Percentiles rank a stretch among this genome's conserved stretches.
Evolutionary conservation across 2,888 invertebrate genomes (phyloP).

Genomic region (Philereme transversata): DNA sequence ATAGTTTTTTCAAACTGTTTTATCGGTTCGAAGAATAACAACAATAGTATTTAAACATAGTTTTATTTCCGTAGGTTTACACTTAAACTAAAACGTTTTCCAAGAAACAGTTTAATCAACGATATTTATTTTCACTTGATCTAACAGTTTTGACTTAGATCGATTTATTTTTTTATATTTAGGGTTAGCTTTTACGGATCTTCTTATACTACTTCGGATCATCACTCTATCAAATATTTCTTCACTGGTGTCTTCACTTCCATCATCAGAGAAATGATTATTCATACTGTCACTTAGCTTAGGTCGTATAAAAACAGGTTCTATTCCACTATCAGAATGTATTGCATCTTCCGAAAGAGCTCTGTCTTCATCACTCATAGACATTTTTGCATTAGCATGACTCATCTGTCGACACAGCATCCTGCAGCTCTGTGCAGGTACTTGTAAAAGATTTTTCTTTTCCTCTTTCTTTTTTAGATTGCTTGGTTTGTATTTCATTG

Average conservation of each 20-base stretch:
- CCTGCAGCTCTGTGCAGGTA: conserved; percentile 57
- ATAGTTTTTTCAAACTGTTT: background rate
- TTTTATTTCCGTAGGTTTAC: conserved; percentile 13
- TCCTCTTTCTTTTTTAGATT: conserved; percentile 71
- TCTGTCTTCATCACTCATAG: conserved; percentile 70
- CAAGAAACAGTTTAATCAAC: conserved; percentile 53
- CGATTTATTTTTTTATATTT: conserved; percentile 79
- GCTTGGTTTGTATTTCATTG: conserved; percentile 75
- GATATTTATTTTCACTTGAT: conserved; percentile 76
- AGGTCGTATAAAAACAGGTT: conserved; percentile 62
- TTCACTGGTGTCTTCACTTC: conserved; percentile 79
- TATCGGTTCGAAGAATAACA: conserved; percentile 10
- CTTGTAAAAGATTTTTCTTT: conserved; percentile 67
- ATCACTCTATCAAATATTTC: conserved; percentile 78
- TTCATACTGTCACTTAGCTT: conserved; percentile 79
- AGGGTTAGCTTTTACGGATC: conserved; percentile 79
- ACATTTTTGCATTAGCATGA: conserved; percentile 53
- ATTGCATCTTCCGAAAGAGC: conserved; percentile 54
- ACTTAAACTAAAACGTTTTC: conserved; percentile 19
- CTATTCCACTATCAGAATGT: conserved; percentile 62
- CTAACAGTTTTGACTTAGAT: conserved; percentile 74
- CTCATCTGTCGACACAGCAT: conserved; percentile 59
- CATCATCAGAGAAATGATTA: conserved; percentile 79
- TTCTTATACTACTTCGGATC: conserved; percentile 73
- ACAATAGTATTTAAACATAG: conserved; percentile 21